Percentiles rank a stretch among this genome's conserved stretches.
phyloP scores from a whole-genome alignment of 2,113 vertebrate genomes.

The Apaloderma vittatum region DNA sequence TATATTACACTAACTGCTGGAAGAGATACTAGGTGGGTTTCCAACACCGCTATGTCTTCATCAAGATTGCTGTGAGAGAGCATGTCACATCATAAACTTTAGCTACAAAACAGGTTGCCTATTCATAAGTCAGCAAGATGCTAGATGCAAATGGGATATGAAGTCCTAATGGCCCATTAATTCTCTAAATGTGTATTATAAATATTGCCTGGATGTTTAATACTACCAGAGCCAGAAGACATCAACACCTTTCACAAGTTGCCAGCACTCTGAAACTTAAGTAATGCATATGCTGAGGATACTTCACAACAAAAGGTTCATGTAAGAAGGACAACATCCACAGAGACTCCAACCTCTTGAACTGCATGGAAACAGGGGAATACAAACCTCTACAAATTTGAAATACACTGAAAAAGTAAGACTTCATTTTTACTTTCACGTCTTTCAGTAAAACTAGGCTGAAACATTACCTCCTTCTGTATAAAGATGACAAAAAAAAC shows the following conservation, averaged over 20 bases:
- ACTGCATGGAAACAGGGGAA: neutral
- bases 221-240: neutral
- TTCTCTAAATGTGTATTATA: neutral
- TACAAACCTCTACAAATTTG: neutral
- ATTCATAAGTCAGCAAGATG: neutral
- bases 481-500: neutral
- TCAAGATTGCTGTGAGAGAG: rapidly evolving
- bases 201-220: neutral
- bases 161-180: neutral
- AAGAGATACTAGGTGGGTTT: neutral
- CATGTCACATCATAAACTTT: neutral
- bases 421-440: neutral
- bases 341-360: neutral
- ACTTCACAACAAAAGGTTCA: neutral
- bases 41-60: neutral
- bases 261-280: neutral
- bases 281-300: neutral
- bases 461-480: neutral
- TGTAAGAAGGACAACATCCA: neutral
- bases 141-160: neutral
- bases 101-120: neutral
- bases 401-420: neutral
- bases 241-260: neutral
- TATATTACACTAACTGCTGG: neutral
- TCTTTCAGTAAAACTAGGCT: neutral